Evolutionary conservation across 2,113 vertebrate species (phyloP), one percentile per base, ranked within the genome.

Genomic region (Stegostoma tigrinum): DNA sequence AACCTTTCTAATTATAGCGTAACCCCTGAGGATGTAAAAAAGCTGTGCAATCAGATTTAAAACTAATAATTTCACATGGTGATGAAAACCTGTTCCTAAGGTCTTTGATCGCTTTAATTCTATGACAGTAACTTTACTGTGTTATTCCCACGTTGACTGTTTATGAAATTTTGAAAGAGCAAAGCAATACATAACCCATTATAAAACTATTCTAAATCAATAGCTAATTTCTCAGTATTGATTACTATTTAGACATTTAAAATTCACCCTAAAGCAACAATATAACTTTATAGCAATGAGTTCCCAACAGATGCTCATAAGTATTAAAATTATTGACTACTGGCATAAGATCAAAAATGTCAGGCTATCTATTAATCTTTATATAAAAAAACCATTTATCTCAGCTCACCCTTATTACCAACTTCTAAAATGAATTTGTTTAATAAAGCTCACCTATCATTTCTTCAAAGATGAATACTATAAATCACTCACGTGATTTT

Each of bases 201-300:
- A 98, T 97, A 98, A 98, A 98, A 98, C 97, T 98, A 98, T 98
- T 98, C 98, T 97, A 97, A 98, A 98, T 99, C 99, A 98, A 99
- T 99, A 99, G 97, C 98, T 99, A 98, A 99, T 99, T 99, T 99
- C 97, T 98, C 97, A 97, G 97, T 98, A 99, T 99, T 98, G 98
- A 99, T 99, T 98, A 98, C 97, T 98, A 97, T 98, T 99, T 98
- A 98, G 98, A 98, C 98, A 98, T 99, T 98, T 98, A 98, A 98
- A 98, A 98, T 97, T 96, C 97, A 97, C 97, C 98, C 97, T 97
- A 97, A 97, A 98, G 98, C 97, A 97, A 97, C 97, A 98, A 97
- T 96, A 98, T 97, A 97, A 97, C 96, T 98, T 98, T 98, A 97
- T 96, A 97, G 96, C 97, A 97, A 96, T 97, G 96, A 97, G 97